Evolutionary conservation across 2,888 invertebrate genomes (phyloP).

Genomic region (Lasioglossum calceatum): DNA sequence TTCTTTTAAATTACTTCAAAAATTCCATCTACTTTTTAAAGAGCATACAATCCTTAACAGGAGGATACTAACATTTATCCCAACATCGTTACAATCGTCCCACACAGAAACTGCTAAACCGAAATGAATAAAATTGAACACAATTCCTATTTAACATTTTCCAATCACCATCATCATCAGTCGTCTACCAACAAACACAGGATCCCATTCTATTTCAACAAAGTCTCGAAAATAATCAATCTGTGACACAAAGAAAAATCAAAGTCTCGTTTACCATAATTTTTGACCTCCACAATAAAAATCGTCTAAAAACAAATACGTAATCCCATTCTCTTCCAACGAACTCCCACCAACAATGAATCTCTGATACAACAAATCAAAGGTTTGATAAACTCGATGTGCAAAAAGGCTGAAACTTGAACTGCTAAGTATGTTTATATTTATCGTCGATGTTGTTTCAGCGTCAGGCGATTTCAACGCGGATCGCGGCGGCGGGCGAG

Average conservation of each 20-base stretch:
- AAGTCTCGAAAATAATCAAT: neutral
- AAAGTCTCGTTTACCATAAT: neutral
- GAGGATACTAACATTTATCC: too few species aligned
- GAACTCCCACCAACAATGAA: neutral
- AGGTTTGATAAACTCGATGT: neutral
- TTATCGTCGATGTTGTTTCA: neutral
- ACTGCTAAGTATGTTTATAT: neutral
- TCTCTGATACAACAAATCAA: neutral
- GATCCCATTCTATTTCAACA: neutral
- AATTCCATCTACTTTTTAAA: neutral
- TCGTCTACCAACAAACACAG: neutral
- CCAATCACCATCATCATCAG: neutral
- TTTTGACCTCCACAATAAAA: neutral
- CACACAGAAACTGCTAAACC: too few species aligned
- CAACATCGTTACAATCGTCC: too few species aligned
- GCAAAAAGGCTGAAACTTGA: neutral
- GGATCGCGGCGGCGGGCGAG: neutral
- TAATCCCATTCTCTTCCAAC: neutral
- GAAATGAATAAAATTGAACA: neutral
- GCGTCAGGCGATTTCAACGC: neutral
- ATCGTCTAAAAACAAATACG: neutral
- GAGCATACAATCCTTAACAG: too few species aligned
- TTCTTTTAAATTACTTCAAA: neutral
- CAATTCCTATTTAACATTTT: neutral
- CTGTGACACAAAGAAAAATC: neutral